Evolutionary conservation across 2,797 vertebrate species (phyloP), one percentile per base, ranked within the genome.

Genomic region (Pantherophis alleghaniensis): DNA sequence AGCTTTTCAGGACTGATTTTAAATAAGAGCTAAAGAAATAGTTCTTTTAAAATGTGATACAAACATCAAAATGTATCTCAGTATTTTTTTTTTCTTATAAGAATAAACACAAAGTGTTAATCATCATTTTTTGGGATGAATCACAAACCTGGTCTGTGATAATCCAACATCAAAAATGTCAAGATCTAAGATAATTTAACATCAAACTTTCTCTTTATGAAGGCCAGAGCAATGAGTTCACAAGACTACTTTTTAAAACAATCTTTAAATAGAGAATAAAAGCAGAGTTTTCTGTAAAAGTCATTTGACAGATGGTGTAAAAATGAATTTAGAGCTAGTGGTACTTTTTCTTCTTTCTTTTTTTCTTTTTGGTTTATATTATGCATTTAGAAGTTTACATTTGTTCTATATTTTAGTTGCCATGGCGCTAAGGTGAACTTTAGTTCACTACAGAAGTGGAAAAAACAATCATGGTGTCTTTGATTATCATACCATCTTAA

Each of bases 371-470:
- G 11, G 37, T 57, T 92, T 92, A 37, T 18, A 59, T 42, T n/a
- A 18, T 66, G 42, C 63, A 53, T 59, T 26, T 90, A 87, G 92
- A 93, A 93, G 11, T 93, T 91, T 74, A 37, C 37, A 91, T 61
- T 87, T 93, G 56, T 86, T 93, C 83, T 93, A 59, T 24, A 91
- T 87, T 90, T 93, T 87, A 93, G 92, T 93, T 93, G 37, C 79
- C 61, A 93, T 93, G 79, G 89, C 18, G 26, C 53, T 93, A 56
- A 89, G 56, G 51, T 93, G 60, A 90, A 74, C 89, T 87, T 87
- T 26, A 92, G 56, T 89, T 89, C 55, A 87, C 32, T 74, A 74
- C 32, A 87, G 63, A 66, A 91, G 47, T 90, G 74, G 32, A 37
- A 56, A 69, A 87, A 83, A 42, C 74, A 47, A 83, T 83, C 20